These are phyloP conservation scores for Caenorhabditis panamensis DNA, from an alignment of 2,888 invertebrate species.

Conservation along the genomic window DNA sequence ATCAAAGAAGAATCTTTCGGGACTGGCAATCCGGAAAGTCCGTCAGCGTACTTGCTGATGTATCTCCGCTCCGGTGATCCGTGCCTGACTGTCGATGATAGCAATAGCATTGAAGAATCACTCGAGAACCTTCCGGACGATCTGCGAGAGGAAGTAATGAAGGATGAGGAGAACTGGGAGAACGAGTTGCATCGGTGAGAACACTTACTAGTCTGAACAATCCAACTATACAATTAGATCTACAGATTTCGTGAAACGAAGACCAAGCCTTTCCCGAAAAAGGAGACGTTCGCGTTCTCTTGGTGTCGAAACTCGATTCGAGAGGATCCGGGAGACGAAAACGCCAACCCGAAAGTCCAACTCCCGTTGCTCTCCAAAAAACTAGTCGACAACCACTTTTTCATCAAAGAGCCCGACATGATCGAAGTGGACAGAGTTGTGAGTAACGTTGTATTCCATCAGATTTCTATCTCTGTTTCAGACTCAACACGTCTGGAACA, in stretches of 20 bases:
- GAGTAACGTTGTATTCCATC: neutral
- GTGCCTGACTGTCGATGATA: constrained; percentile 20
- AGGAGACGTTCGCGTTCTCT: constrained; percentile 8
- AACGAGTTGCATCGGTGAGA: neutral
- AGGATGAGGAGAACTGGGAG: neutral
- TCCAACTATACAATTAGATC: neutral
- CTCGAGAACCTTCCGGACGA: constrained; percentile 17
- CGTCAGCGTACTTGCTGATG: constrained; percentile 47
- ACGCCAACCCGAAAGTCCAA: constrained; percentile 20
- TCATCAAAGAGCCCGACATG: neutral
- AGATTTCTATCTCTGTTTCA: neutral
- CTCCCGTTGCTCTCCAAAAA: no score
- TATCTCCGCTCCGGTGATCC: constrained; percentile 26
- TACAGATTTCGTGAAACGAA: constrained; percentile 15
- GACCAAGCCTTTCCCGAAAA: neutral
- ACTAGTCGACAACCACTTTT: neutral
- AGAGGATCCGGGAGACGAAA: constrained; percentile 17
- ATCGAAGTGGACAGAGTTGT: neutral
- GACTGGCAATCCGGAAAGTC: neutral
- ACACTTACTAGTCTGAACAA: neutral
- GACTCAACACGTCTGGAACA: constrained; percentile 6
- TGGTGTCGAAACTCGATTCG: constrained; percentile 11
- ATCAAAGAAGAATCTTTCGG: constrained; percentile 41
- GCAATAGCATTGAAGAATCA: constrained; percentile 6
- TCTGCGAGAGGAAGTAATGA: constrained; percentile 7